Conservation (phyloP, 2,888 invertebrate genomes). For the Hartigia nigra region DNA sequence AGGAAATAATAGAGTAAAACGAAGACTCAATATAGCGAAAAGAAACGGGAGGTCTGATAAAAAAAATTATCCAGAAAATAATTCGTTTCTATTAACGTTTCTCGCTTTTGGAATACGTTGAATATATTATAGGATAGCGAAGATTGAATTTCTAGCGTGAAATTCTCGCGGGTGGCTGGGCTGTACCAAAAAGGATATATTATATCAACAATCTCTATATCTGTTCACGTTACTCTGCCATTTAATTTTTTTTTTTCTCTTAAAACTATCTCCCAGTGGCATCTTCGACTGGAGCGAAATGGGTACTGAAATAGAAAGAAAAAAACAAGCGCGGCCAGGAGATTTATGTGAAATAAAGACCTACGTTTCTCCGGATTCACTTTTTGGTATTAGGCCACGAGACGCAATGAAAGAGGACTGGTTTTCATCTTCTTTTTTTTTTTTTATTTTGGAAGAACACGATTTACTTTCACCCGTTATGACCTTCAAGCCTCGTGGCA, state of each 20-base stretch:
- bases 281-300: not conserved
- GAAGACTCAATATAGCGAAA: not conserved
- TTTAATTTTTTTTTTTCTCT: not conserved
- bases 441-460: not conserved
- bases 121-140: not conserved
- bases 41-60: not conserved
- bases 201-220: not conserved
- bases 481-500: slow-evolving; percentile 30
- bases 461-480: slow-evolving; percentile 34
- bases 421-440: not conserved
- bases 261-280: not conserved
- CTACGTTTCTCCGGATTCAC: not conserved
- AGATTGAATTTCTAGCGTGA: not conserved
- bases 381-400: not conserved
- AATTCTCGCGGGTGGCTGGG: slow-evolving; percentile 1
- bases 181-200: not conserved
- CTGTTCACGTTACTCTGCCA: not conserved
- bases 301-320: not conserved
- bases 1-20: not conserved
- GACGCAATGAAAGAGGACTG: not conserved
- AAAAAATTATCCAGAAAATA: not conserved
- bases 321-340: not conserved
- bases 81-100: not conserved
- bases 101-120: not conserved
- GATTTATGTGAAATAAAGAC: not conserved